Evolutionary conservation across 1,140 invertebrate genomes (phyloP).

Genomic region (Drosophila funebris): DNA sequence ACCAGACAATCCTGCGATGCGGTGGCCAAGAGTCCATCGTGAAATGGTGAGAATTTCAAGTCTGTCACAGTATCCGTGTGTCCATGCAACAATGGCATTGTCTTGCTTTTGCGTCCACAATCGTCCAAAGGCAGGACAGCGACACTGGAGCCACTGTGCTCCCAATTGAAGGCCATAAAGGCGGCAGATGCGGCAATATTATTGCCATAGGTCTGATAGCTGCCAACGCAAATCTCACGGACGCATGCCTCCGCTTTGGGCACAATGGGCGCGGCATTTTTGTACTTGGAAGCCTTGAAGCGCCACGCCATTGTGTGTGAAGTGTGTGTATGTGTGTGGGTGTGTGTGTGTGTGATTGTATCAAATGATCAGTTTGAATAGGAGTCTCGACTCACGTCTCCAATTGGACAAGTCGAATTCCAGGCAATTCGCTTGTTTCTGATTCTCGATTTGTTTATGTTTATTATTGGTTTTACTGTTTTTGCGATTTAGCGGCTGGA

Average conservation of each 20-base stretch:
- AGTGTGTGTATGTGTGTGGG: conserved; percentile 31
- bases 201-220: conserved; percentile 96
- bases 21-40: conserved; percentile 95
- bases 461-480: neutral
- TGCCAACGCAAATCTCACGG: conserved; percentile 94
- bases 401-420: conserved; percentile 14
- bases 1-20: conserved; percentile 95
- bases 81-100: conserved; percentile 92
- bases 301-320: conserved; percentile 92
- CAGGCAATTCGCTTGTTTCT: conserved; percentile 2
- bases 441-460: neutral
- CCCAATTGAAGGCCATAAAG: conserved; percentile 97
- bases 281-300: conserved; percentile 98
- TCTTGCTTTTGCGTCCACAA: conserved; percentile 93
- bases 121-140: conserved; percentile 94
- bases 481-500: conserved; percentile 14
- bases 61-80: conserved; percentile 96
- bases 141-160: conserved; percentile 93
- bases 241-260: conserved; percentile 96
- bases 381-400: neutral
- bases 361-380: conserved; percentile 3
- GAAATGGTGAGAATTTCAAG: conserved; percentile 97
- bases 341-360: conserved; percentile 10
- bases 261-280: conserved; percentile 97
- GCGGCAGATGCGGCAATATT: conserved; percentile 95